phyloP scores from a whole-genome alignment of 2,888 invertebrate species.

The Archips crataeganus region DNA sequence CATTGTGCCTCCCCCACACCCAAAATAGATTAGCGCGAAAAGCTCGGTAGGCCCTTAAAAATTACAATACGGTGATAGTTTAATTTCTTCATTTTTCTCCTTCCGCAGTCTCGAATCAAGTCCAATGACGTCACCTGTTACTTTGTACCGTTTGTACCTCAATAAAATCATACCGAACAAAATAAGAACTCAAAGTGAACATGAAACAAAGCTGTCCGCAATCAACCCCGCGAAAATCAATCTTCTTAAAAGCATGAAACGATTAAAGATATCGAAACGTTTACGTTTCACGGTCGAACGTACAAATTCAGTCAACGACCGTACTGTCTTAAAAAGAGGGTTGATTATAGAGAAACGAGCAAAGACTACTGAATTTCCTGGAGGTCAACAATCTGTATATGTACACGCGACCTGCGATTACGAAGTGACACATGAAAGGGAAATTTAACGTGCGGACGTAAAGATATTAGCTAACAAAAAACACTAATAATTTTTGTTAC shows the following conservation, averaged over 20 bases:
- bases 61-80: too few relatives aligned
- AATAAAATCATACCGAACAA: background rate
- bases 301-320: background rate
- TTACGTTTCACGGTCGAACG: conserved; percentile 8
- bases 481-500: background rate
- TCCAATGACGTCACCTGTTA: background rate
- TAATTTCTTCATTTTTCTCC: too few relatives aligned
- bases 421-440: conserved; percentile 13
- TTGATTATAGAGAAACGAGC: background rate
- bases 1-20: too few relatives aligned
- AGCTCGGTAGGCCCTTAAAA: too few relatives aligned
- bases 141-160: background rate
- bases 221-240: conserved; percentile 19
- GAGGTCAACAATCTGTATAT: conserved; percentile 14
- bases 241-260: conserved; percentile 27
- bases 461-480: background rate
- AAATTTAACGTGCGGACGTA: conserved; percentile 5
- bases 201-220: conserved; percentile 11
- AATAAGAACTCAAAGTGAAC: conserved; percentile 12
- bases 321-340: background rate
- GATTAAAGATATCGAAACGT: conserved; percentile 27
- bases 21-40: too few relatives aligned
- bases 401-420: conserved; percentile 9
- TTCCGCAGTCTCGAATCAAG: too few relatives aligned
- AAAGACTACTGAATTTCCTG: background rate